A percentile compares a stretch with the other conserved stretches of the same genome.
These are phyloP conservation scores for Parotia lawesii DNA, from an alignment of 2,113 vertebrate genomes.

Conservation along the genomic window DNA sequence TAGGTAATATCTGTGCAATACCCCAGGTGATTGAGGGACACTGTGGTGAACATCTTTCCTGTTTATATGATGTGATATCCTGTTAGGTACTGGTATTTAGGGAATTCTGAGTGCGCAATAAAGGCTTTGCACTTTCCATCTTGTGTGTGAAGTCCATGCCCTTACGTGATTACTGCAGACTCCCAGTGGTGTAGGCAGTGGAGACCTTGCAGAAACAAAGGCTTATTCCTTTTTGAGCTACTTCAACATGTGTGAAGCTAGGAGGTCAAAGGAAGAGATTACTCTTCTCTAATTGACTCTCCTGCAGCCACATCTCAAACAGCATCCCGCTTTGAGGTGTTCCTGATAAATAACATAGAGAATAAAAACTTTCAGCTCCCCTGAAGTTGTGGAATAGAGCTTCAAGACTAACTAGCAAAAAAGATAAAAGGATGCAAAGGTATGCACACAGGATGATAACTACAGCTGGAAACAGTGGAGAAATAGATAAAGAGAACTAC, in stretches of 20 bases:
- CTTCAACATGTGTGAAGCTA: not conserved
- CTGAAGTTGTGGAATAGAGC: not conserved
- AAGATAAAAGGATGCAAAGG: not conserved
- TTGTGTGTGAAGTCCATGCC: no score
- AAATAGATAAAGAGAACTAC: not conserved
- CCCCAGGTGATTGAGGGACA: no score
- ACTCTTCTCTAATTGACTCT: not conserved
- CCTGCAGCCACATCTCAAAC: not conserved
- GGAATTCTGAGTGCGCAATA: no score
- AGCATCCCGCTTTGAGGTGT: not conserved
- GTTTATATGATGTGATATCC: no score
- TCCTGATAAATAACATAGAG: not conserved
- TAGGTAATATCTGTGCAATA: no score
- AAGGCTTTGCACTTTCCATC: no score
- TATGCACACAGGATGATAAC: not conserved
- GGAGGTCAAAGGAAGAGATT: not conserved
- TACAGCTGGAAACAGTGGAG: not conserved
- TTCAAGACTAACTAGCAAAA: not conserved
- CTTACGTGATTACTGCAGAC: no score
- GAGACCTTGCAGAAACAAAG: not conserved
- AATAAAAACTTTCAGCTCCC: not conserved
- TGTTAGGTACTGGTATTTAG: no score
- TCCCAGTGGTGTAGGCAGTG: not conserved
- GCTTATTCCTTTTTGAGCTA: not conserved
- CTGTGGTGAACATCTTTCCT: no score